Conservation (phyloP, 2,888 invertebrate species). For the Drosophila anomelani region DNA sequence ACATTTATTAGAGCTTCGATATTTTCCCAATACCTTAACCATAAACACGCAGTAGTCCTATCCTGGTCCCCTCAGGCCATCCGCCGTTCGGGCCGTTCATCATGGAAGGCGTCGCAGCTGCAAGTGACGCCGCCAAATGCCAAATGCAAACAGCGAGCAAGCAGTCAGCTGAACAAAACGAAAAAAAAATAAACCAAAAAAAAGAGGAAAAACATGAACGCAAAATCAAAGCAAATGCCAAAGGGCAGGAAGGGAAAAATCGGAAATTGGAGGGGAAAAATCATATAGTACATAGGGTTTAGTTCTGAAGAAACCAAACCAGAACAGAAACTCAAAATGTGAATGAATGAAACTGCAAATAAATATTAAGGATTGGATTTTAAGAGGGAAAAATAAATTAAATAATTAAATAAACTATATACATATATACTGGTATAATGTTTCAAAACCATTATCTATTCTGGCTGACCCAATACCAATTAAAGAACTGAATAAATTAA, state of each 20-base stretch:
- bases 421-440: too few species aligned
- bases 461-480: too few species aligned
- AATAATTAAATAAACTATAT: too few species aligned
- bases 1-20: neutral
- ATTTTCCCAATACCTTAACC: neutral
- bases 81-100: constrained; percentile 11
- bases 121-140: constrained; percentile 48
- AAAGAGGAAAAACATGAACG: neutral
- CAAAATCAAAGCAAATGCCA: constrained; percentile 10
- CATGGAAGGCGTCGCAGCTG: constrained; percentile 52
- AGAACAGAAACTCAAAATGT: neutral
- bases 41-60: neutral
- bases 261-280: constrained; percentile 2
- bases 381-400: too few species aligned
- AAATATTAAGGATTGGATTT: neutral
- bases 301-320: neutral
- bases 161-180: constrained; percentile 14
- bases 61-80: neutral
- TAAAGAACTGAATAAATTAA: neutral
- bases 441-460: neutral
- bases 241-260: constrained; percentile 1
- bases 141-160: constrained; percentile 50
- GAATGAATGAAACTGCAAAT: neutral
- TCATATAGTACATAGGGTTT: neutral
- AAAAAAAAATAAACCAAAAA: constrained; percentile 6